Percentiles rank a stretch among this genome's conserved stretches.
These are phyloP conservation scores for Hemicordylus capensis DNA, from an alignment of 2,113 vertebrate genomes.

Conservation along the genomic window DNA sequence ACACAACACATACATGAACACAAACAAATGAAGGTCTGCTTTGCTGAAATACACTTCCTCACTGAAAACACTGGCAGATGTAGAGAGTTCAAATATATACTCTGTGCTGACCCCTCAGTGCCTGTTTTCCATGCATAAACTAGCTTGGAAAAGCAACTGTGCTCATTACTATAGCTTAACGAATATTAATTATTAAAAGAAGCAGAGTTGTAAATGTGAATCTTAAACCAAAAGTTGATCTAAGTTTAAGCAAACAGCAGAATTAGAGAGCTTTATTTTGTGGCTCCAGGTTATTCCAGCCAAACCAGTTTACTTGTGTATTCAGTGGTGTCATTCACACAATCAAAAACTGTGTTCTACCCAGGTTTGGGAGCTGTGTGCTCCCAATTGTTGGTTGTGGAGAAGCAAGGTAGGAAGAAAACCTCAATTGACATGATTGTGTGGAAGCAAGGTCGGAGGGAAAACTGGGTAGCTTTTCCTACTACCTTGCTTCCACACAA, in stretches of 20 bases:
- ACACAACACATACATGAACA: background rate
- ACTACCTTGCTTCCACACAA: no score
- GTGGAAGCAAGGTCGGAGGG: no score
- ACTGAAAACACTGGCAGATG: background rate
- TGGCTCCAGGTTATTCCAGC: constrained; percentile 47
- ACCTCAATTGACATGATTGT: no score
- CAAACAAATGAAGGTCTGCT: background rate
- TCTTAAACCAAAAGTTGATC: constrained; percentile 29
- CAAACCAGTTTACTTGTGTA: constrained; percentile 41
- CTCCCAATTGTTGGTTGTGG: no score
- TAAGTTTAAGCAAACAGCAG: constrained; percentile 34
- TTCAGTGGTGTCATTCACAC: no score
- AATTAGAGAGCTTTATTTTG: constrained; percentile 40
- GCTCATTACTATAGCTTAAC: background rate
- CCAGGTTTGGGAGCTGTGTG: no score
- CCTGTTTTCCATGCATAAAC: background rate
- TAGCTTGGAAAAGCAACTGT: constrained; percentile 22
- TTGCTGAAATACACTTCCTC: background rate
- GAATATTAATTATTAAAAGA: background rate
- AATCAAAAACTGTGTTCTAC: no score
- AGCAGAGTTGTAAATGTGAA: background rate
- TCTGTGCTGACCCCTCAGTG: background rate
- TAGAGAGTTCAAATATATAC: background rate
- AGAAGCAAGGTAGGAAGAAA: no score
- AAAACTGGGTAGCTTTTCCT: no score